Percentiles rank a stretch among this genome's conserved stretches.
These are phyloP conservation scores for Redunca redunca DNA, from an alignment of 2,113 vertebrate genomes.

Conservation along the genomic window DNA sequence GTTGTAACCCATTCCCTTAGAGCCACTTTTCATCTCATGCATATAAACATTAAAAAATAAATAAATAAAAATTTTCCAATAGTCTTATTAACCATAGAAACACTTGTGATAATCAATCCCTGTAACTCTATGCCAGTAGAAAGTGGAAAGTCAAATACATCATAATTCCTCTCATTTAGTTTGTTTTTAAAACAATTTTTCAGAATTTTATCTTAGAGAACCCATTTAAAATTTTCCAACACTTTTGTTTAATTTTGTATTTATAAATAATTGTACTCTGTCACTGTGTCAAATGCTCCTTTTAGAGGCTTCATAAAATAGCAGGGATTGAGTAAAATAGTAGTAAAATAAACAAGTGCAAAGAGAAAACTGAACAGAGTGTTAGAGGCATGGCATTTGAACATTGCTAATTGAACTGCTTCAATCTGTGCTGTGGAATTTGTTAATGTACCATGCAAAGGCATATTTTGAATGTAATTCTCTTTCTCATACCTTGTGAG, in stretches of 20 bases:
- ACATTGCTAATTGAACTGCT: background rate
- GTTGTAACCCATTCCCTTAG: background rate
- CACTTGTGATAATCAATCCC: background rate
- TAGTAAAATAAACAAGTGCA: background rate
- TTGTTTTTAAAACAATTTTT: background rate
- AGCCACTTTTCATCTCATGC: background rate
- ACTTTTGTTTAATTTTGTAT: background rate
- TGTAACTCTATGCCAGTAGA: background rate
- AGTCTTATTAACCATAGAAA: background rate
- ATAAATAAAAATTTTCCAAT: accelerated
- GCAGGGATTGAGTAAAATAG: background rate
- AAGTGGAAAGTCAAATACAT: background rate
- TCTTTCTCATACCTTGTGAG: background rate
- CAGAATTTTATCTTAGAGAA: background rate
- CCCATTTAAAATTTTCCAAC: background rate
- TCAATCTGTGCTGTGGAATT: background rate
- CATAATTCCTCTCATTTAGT: background rate
- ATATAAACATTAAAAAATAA: background rate
- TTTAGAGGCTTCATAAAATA: background rate
- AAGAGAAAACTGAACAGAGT: background rate
- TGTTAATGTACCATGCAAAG: background rate
- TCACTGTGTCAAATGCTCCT: background rate
- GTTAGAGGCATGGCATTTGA: background rate
- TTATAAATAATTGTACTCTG: background rate
- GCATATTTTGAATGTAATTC: background rate